Evolutionary conservation across 2,113 vertebrate species (phyloP).

Genomic region (Larimichthys crocea): DNA sequence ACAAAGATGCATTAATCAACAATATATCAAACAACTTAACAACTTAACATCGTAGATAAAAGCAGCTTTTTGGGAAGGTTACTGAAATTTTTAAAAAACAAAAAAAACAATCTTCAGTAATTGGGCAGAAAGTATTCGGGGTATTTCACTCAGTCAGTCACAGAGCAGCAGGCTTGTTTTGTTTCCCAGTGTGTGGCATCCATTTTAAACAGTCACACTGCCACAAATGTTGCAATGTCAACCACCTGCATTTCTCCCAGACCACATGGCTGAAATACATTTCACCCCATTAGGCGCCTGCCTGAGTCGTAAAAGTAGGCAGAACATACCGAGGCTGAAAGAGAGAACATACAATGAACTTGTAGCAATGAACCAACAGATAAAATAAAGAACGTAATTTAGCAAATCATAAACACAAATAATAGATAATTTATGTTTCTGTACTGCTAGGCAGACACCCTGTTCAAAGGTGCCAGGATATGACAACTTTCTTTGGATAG

Average conservation of each 20-base stretch:
- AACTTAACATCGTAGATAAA: not conserved
- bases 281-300: not conserved
- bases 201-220: constrained; percentile 21
- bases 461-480: no score
- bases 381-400: not conserved
- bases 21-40: not conserved
- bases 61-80: not conserved
- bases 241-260: constrained; percentile 35
- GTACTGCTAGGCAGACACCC: not conserved
- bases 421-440: not conserved
- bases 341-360: not conserved
- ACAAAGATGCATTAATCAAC: constrained; percentile 16
- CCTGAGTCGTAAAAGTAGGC: not conserved
- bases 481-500: not conserved
- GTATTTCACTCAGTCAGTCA: not conserved
- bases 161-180: not conserved
- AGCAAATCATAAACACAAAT: no score
- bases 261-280: constrained; percentile 23
- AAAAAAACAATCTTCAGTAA: not conserved
- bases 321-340: not conserved
- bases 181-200: constrained; percentile 5
- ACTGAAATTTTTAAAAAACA: not conserved
- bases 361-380: not conserved
- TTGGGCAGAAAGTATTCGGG: not conserved
- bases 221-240: not conserved